Evolutionary conservation across 2,797 vertebrate species (phyloP).

Genomic region (Carduelis carduelis): DNA sequence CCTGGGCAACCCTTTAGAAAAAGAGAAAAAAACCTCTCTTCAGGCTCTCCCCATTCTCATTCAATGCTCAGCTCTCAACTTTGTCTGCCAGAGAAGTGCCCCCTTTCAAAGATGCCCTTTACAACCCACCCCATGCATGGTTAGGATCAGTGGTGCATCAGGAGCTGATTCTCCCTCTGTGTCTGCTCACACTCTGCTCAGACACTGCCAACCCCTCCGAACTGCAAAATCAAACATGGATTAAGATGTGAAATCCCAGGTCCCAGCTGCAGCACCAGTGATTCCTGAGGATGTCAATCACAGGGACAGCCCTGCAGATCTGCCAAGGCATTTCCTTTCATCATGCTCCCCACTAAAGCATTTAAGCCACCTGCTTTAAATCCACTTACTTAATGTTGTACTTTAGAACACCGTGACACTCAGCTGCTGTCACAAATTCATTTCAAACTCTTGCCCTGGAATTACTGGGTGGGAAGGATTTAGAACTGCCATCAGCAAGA

Average conservation of each 20-base stretch:
- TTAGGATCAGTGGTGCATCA: neutral
- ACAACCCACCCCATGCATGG: neutral
- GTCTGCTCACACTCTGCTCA: neutral
- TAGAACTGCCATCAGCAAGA: neutral
- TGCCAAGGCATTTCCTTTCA: conserved; percentile 11
- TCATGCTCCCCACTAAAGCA: neutral
- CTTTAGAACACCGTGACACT: neutral
- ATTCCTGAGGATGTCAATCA: neutral
- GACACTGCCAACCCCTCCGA: neutral
- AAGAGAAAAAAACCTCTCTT: neutral
- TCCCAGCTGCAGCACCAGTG: neutral
- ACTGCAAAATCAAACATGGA: neutral
- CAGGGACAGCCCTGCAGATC: neutral
- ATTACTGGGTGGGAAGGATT: neutral
- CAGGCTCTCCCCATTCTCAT: neutral
- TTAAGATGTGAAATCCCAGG: neutral
- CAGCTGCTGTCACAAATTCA: neutral
- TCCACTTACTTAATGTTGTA: neutral
- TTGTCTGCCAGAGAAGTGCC: neutral
- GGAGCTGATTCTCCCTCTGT: neutral
- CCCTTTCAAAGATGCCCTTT: neutral
- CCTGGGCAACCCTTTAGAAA: neutral
- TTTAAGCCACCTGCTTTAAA: conserved; percentile 28
- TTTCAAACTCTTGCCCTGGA: neutral
- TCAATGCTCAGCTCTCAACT: neutral